Evolutionary conservation across 2,888 invertebrate species (phyloP), one percentile per base, ranked within the genome.

Genomic region (Atethmia centrago): DNA sequence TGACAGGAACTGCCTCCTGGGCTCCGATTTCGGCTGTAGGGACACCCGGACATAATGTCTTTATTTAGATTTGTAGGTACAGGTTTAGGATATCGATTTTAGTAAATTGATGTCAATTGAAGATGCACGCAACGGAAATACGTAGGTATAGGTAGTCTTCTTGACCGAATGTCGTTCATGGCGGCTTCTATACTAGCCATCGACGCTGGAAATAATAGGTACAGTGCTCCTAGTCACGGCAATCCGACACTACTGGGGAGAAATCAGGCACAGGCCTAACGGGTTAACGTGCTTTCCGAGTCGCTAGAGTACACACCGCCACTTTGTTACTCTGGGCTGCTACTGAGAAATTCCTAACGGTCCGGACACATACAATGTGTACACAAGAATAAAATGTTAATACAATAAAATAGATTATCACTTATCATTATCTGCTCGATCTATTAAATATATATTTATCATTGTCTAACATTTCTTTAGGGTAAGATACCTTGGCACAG

Each of bases 1-100:
- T 0, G 98, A 97, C 40, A 98, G 93, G 92, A 98, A 98, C 92
- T 98, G 98, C 73, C 98, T 97, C 59, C 98, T 97, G 0, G 97
- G 97, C 87, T 98, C 98, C 2, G 96, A 88, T 73, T 97, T 96
- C 2, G 97, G 90, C 94, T 97, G 88, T 51, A 40, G 63, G 47
- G 1, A 40, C 12, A 69, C 36, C 10, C 45, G 67, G 53, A 25
- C 10, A 25, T 36, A n/a, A 42, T 19, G 28, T 28, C 16, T 25
- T 45, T 68, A 61, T 42, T 69, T 49, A 28, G 14, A 5, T 12
- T 31, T n/a, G n/a, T 51, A 28, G 4, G 14, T 49, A 28, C 42
- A 45, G 31, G 53, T 31, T 53, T 53, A 31, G 16, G n/a, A 14
- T 9, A 28, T 28, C 14, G 8, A 21, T 63, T 45, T 45, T 21